Evolutionary conservation across 2,113 vertebrate species (phyloP).

Genomic region (Cardinalis cardinalis): DNA sequence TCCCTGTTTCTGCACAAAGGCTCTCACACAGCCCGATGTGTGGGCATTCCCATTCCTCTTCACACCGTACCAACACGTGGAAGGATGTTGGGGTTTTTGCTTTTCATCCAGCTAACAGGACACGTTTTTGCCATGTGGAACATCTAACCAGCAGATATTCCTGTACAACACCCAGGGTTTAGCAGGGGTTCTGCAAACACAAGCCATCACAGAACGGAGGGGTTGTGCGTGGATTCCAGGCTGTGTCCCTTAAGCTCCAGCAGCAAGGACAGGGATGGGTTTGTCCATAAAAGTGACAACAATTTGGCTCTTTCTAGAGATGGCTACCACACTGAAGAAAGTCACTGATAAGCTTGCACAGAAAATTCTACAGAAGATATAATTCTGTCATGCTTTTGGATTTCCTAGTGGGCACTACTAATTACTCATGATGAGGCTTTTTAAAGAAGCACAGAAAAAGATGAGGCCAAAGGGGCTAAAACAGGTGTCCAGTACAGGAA

Average conservation of each 20-base stretch:
- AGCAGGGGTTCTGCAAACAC: not conserved
- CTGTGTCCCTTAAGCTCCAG: not conserved
- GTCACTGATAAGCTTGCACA: not conserved
- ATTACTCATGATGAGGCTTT: not conserved
- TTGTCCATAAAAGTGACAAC: not conserved
- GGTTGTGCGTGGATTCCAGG: not conserved
- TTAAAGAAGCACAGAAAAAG: conserved; percentile 37
- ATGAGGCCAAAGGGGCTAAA: conserved; percentile 33
- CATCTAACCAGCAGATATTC: not conserved
- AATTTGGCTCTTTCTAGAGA: conserved; percentile 9
- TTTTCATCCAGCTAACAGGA: conserved; percentile 32
- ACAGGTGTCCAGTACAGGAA: conserved; percentile 46
- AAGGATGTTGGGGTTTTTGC: not conserved
- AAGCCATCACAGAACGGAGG: not conserved
- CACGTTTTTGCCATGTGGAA: not conserved
- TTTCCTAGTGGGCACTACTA: not conserved
- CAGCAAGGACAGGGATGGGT: not conserved
- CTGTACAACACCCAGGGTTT: not conserved
- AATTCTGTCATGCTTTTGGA: not conserved
- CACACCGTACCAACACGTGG: not conserved
- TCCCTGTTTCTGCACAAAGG: conserved; percentile 14
- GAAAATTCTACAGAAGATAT: conserved; percentile 12
- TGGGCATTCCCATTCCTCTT: conserved; percentile 52
- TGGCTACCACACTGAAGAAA: not conserved
- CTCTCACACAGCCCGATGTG: not conserved